Base-by-base conservation (phyloP, 2,888 invertebrate genomes). In the Petrophora chlorosata region DNA sequence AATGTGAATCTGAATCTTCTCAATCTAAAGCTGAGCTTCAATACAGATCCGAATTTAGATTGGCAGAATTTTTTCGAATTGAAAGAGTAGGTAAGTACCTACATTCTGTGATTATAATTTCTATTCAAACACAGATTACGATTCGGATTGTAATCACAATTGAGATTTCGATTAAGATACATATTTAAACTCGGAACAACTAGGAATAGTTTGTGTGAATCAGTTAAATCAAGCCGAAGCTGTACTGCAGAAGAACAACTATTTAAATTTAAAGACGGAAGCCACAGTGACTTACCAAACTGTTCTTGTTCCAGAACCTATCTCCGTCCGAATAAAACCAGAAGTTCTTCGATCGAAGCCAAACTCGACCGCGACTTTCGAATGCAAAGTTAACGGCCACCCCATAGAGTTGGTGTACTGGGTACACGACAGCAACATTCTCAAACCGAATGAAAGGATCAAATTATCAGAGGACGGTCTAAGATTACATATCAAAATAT, bases 381-480 rank as follows among this genome's bases (percentile, higher is more conserved):
- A 96, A 77, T 98, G 98, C 83, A 95, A 95, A 74, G 93, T 96
- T 42, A 93, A 94, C 50, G 98, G 98, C 3, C 95, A 95, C 87
- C 98, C 98, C n/a, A 92, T 96, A 53, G 93, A 94, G 56, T 92
- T 93, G 64, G 91, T 96, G 47, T 92, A 92, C 70, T 97, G 97
- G 97, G 91, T 95, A 70, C 95, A 96, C 79, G 94, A 97, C 76
- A 95, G 94, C 22, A 91, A 91, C 65, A 90, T 92, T 53, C 82
- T 95, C 46, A 88, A 91, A 47, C 81, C 91, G 40, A 92, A 91
- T 64, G 92, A 92, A 62, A 91, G 93, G 57, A 81, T 92, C 42
- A 91, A 92, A 79, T 79, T 93, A 68, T 84, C 91, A 32, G 79
- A 80, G 45, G 88, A 89, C 55, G 81, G 85, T 29, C 77, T 76